Base-by-base conservation (phyloP, 2,797 vertebrate genomes). In the Mareca strepera region DNA sequence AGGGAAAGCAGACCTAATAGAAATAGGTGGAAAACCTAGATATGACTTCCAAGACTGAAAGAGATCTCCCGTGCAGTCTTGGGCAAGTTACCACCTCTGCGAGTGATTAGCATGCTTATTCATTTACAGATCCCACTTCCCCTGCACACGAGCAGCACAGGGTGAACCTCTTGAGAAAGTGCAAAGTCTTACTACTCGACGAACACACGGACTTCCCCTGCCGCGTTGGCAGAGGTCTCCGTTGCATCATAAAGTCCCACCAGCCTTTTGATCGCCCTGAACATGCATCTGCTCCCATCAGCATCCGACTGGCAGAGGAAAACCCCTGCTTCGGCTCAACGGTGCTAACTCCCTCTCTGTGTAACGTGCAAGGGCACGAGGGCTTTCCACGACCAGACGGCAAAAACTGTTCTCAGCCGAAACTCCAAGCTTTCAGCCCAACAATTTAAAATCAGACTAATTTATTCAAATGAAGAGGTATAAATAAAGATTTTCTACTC, bases 131-230 rank as follows among this genome's bases (percentile, higher is more conserved):
- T 73, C 37, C 43, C n/a, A 2, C 43, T 76, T 91, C 84, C 55
- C 67, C 1, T 0, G 33, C 31, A 16, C 3, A 33, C 1, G 1
- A 6, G 43, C 0, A 12, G 86, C 68, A 66, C 1, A 1, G 31
- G 1, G 1, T 2, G 7, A 90, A 81, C 26, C 55, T 53, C 39
- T 4, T 2, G 22, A 79, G 67, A 41, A 83, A 83, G 53, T 11
- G 29, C 55, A 2, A 64, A 41, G 21, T 60, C 39, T 77, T 33
- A 28, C 46, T 48, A 26, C 78, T 37, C 0, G 1, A 35, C 3
- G 15, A 31, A 50, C 72, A n/a, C 25, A 1, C 0, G 1, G 23
- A 79, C 64, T 76, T 92, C 31, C 86, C 72, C 33, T 2, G 2
- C 13, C 46, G 46, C 0, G 0, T 39, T 81, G 33, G 79, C 68